Evolutionary conservation across 1,140 invertebrate genomes (phyloP), one percentile per base, ranked within the genome.

Genomic region (Drosophila novamexicana): DNA sequence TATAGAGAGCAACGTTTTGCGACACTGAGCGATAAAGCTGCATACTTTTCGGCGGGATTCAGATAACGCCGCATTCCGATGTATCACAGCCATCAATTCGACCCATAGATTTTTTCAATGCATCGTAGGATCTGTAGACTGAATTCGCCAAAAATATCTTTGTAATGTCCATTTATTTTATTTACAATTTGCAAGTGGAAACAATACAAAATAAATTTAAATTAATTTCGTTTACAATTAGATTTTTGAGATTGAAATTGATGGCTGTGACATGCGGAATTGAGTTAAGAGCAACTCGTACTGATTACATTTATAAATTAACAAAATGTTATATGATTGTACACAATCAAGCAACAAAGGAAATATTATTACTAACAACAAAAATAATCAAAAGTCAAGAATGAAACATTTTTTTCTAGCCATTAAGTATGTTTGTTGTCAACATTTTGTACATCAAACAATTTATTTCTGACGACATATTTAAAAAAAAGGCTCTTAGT

Each of bases 1-100:
- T 6, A 89, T 80, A 45, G 62, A 79, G n/a, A 80, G 73, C 77
- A 88, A 89, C 59, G 69, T 88, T 53, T 64, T 88, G 56, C 80
- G 84, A n/a, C 80, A 88, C 58, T 88, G 70, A 77, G 58, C 56
- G 32, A 44, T 14, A n/a, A 56, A 58, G 47, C 50, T 65, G 79
- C 77, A 67, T 70, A 70, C 73, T 89, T 88, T 45, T 66, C 7
- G 64, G 80, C 52, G 40, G 40, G 39, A 22, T 14, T 14, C 39
- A 39, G 16, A 57, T 63, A 75, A 58, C 44, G 29, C n/a, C 34
- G n/a, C 39, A 49, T 67, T 67, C 49, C 70, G 36, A 16, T 53
- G 53, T 59, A 54, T 73, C 64, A 40, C 64, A 73, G 62, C 12
- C 18, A 47, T 59, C 14, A 12, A 29, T 47, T 47, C 5, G 6